Percentiles rank a stretch among this genome's conserved stretches.
phyloP scores from a whole-genome alignment of 2,113 vertebrate genomes.

The Corvus cornix region DNA sequence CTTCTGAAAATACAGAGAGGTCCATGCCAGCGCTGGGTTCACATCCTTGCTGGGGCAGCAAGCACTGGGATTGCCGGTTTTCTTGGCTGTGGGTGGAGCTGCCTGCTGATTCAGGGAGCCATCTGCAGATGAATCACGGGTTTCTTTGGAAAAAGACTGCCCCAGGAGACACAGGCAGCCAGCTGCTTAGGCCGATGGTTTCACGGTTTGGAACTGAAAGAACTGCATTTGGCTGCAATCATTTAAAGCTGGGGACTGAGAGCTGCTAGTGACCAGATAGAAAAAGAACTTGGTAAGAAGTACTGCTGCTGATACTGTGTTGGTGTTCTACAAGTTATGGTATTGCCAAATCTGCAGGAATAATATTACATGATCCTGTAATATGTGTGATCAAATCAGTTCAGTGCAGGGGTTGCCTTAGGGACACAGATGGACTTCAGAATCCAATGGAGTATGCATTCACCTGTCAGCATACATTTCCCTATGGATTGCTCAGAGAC shows the following conservation, averaged over 20 bases:
- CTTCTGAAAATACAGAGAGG: neutral
- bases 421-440: neutral
- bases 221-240: neutral
- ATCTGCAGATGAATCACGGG: conserved; percentile 64
- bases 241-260: neutral
- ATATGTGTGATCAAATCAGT: neutral
- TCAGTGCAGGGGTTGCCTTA: neutral
- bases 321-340: neutral
- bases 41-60: neutral
- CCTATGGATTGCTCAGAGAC: neutral
- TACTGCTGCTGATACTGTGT: neutral
- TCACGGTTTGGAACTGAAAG: neutral
- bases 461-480: neutral
- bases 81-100: conserved; percentile 15
- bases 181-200: neutral
- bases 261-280: neutral
- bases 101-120: neutral
- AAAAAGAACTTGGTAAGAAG: neutral
- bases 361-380: neutral
- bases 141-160: conserved; percentile 21
- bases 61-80: neutral
- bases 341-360: neutral
- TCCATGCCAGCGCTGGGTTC: accelerated
- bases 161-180: conserved; percentile 17
- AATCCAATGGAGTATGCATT: neutral